Evolutionary conservation across 2,797 vertebrate genomes (phyloP).

Genomic region (Acomys russatus): DNA sequence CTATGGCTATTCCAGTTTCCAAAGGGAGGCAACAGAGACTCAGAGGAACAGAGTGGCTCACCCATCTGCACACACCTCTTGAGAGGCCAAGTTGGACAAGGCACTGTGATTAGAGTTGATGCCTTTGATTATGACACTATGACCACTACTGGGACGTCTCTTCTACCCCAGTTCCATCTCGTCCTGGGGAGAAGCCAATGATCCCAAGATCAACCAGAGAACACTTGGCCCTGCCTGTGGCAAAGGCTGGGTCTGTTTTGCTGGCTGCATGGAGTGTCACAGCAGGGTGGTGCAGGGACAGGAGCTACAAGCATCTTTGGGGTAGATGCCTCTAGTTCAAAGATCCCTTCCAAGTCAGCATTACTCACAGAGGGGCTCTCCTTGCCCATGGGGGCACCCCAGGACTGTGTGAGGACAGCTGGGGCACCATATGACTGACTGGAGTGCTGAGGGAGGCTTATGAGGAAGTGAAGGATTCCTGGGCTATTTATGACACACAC

Average conservation of each 20-base stretch:
- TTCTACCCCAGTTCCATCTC: background rate
- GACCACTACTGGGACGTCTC: background rate
- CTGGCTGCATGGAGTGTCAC: background rate
- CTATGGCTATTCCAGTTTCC: background rate
- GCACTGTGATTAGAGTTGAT: background rate
- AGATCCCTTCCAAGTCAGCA: background rate
- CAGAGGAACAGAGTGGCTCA: background rate
- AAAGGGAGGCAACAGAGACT: background rate
- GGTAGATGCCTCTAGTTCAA: background rate
- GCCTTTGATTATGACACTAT: no score
- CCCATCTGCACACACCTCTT: background rate
- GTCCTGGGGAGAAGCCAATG: background rate
- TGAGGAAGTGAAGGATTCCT: background rate
- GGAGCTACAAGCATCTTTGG: background rate
- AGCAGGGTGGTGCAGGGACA: background rate
- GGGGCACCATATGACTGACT: background rate
- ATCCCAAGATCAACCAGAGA: background rate
- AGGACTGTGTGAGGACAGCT: background rate
- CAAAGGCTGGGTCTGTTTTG: background rate
- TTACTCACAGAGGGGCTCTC: background rate
- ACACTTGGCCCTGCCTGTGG: background rate
- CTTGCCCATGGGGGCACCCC: background rate
- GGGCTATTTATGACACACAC: background rate
- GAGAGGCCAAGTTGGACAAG: no score
- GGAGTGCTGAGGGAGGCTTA: background rate